A percentile compares a stretch with the other conserved stretches of the same genome.
phyloP scores from a whole-genome alignment of 92 coral and sea anemone genomes.

The Phenganax subtilis region DNA sequence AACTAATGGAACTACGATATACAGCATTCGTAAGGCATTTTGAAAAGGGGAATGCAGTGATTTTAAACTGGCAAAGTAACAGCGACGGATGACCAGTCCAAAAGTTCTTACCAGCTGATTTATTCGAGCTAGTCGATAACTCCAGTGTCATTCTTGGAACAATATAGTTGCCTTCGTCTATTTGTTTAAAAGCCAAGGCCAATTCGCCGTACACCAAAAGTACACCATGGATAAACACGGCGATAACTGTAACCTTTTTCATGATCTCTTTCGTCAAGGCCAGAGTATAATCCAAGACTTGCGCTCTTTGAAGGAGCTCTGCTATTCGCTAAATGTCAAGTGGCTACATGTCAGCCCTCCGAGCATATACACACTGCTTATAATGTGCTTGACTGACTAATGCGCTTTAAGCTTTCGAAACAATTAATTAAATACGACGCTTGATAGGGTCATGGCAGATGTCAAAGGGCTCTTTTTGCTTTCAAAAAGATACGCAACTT shows the following conservation, averaged over 20 bases:
- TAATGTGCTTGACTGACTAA: constrained; percentile 42
- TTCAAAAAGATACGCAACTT: constrained; percentile 25
- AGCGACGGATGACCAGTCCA: not conserved
- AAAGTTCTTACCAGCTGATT: constrained; percentile 24
- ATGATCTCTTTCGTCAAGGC: constrained; percentile 25
- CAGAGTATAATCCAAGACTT: constrained; percentile 1
- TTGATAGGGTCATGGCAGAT: constrained; percentile 34
- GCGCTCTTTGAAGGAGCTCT: constrained; percentile 3
- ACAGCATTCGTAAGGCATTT: not conserved
- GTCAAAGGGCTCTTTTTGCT: constrained; percentile 5
- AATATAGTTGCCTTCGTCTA: constrained; percentile 34
- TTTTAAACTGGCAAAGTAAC: not conserved
- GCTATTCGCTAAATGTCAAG: constrained; percentile 39
- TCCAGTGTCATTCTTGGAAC: constrained; percentile 17
- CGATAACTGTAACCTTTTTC: not conserved
- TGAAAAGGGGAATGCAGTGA: not conserved
- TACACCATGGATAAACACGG: not conserved
- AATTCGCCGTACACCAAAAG: constrained; percentile 1
- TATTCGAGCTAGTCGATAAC: constrained; percentile 11
- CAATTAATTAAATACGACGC: constrained; percentile 42
- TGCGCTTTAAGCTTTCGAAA: constrained; percentile 41
- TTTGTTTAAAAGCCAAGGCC: constrained; percentile 18
- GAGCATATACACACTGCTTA: constrained; percentile 30
- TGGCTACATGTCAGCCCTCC: constrained; percentile 18
- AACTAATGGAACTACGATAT: not conserved